Percentiles rank a stretch among this genome's conserved stretches.
Evolutionary conservation across 2,113 vertebrate genomes (phyloP).

Genomic region (Ictalurus furcatus): DNA sequence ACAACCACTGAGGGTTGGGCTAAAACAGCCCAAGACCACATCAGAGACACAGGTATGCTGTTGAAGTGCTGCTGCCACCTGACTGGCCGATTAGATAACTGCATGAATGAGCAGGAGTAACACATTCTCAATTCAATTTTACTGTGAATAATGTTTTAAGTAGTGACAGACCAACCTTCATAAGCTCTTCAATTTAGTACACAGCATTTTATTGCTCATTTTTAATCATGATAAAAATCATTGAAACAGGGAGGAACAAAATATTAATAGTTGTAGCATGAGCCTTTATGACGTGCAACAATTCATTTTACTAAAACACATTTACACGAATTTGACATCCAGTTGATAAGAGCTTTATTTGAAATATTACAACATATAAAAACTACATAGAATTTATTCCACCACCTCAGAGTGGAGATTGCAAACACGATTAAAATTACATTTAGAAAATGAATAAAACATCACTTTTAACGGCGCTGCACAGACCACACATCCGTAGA

Average conservation of each 20-base stretch:
- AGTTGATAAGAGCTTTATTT: slow-evolving; percentile 90
- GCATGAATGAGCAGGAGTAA: too few relatives aligned
- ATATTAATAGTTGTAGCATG: not conserved
- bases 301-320: not conserved
- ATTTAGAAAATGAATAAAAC: slow-evolving; percentile 68
- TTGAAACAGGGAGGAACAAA: not conserved
- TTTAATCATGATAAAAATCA: not conserved
- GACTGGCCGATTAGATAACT: too few relatives aligned
- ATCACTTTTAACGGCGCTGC: slow-evolving; percentile 69
- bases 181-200: not conserved
- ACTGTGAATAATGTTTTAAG: too few relatives aligned
- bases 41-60: too few relatives aligned
- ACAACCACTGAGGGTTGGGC: too few relatives aligned
- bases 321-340: not conserved
- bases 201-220: not conserved
- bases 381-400: slow-evolving; percentile 90
- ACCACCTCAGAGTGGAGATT: slow-evolving; percentile 74
- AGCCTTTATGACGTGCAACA: not conserved
- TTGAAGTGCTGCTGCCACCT: too few relatives aligned
- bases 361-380: slow-evolving; percentile 98
- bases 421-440: slow-evolving; percentile 81
- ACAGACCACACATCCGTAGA: slow-evolving; percentile 71
- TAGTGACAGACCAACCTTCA: not conserved
- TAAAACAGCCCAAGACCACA: too few relatives aligned
- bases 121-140: too few relatives aligned